phyloP scores from a whole-genome alignment of 1,140 invertebrate species.

The Lordiphosa stackelbergi region DNA sequence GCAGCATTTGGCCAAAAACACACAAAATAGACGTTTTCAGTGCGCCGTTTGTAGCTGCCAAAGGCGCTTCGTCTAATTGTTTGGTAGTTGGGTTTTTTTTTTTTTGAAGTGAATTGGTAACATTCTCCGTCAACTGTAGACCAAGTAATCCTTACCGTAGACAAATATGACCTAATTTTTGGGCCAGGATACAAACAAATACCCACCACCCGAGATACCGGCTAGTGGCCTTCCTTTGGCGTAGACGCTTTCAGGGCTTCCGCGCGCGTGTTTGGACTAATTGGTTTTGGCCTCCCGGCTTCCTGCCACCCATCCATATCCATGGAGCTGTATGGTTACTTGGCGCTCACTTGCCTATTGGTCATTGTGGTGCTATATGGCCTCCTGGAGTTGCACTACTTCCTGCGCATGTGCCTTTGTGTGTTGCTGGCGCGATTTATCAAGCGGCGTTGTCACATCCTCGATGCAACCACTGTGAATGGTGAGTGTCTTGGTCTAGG shows the following conservation, averaged over 20 bases:
- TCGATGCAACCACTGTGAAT: conserved; percentile 82
- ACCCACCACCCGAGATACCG: background rate
- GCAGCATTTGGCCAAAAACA: conserved; percentile 27
- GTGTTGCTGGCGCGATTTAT: conserved; percentile 81
- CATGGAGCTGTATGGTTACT: conserved; percentile 62
- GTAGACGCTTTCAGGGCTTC: conserved; percentile 28
- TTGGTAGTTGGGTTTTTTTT: conserved; percentile 3
- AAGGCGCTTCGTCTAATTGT: conserved; percentile 48
- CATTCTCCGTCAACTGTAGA: no score
- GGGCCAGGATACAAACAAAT: background rate
- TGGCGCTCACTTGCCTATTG: conserved; percentile 55
- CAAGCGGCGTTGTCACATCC: conserved; percentile 81
- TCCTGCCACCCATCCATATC: background rate
- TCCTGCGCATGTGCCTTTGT: conserved; percentile 82
- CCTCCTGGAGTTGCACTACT: conserved; percentile 83
- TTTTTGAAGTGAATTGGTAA: conserved; percentile 4
- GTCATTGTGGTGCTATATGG: conserved; percentile 79
- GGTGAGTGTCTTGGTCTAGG: conserved; percentile 77
- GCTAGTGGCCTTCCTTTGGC: conserved; percentile 27
- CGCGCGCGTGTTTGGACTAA: conserved; percentile 19
- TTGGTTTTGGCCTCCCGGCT: conserved; percentile 10
- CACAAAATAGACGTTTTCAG: conserved; percentile 43
- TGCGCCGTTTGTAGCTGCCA: conserved; percentile 65
- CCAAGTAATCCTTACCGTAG: background rate
- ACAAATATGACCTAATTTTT: no score